A percentile compares a stretch with the other conserved stretches of the same genome.
phyloP scores from a whole-genome alignment of 2,113 vertebrate species.

The Grallaria varia region DNA sequence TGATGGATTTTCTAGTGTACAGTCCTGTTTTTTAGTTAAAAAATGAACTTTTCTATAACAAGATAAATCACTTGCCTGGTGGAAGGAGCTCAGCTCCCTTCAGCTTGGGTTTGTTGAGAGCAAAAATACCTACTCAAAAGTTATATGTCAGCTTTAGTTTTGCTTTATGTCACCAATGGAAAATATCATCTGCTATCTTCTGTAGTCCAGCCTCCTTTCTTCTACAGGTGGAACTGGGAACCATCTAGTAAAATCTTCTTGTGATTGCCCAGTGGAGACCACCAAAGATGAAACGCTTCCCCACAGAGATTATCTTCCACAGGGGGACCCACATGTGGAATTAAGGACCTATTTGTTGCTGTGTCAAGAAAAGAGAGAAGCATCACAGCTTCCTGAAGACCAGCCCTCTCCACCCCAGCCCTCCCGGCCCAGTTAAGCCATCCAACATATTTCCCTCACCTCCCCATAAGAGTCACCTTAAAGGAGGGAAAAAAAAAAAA shows the following conservation, averaged over 20 bases:
- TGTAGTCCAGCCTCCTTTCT: background rate
- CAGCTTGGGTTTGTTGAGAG: background rate
- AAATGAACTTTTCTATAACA: background rate
- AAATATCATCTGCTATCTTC: background rate
- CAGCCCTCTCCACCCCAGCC: background rate
- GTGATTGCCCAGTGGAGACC: background rate
- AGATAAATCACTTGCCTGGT: background rate
- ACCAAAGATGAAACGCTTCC: background rate
- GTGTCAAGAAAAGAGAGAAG: background rate
- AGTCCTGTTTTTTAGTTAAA: background rate
- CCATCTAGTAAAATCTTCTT: background rate
- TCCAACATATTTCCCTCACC: conserved; percentile 51
- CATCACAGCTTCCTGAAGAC: background rate
- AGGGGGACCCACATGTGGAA: background rate
- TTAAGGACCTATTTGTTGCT: background rate
- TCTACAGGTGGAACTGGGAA: background rate
- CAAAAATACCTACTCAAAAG: background rate
- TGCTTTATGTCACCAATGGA: background rate
- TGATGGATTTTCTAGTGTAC: background rate
- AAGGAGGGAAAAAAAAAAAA: background rate
- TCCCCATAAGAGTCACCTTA: conserved; percentile 41
- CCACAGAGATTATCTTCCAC: background rate
- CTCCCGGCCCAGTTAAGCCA: background rate
- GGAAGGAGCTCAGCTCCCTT: background rate
- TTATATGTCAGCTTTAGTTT: background rate